Percentiles rank a stretch among this genome's conserved stretches.
phyloP scores from a whole-genome alignment of 2,888 invertebrate species.

The Epirrhoe tristata region DNA sequence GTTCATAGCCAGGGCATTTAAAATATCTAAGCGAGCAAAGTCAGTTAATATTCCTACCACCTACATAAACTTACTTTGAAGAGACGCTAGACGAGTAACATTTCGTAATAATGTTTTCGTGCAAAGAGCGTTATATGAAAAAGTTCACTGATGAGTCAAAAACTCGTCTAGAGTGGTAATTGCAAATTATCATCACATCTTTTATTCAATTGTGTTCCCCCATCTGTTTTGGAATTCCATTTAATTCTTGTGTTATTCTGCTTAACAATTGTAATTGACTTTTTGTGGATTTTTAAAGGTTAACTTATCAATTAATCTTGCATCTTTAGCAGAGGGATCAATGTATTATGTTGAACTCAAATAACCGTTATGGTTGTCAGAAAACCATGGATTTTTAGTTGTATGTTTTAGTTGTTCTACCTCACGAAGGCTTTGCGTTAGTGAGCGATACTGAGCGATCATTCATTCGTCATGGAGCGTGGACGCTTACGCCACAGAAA shows the following conservation, averaged over 20 bases:
- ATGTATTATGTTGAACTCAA: neutral
- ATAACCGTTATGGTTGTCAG: too few relatives aligned
- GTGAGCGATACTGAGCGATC: too few relatives aligned
- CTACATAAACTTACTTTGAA: too few relatives aligned
- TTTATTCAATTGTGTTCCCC: slow-evolving; percentile 3
- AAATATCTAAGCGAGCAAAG: too few relatives aligned
- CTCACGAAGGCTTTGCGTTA: too few relatives aligned
- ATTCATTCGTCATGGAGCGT: too few relatives aligned
- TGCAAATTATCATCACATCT: slow-evolving; percentile 6
- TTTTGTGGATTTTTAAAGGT: slow-evolving; percentile 28
- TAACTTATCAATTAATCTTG: slow-evolving; percentile 15
- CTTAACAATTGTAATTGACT: slow-evolving; percentile 15
- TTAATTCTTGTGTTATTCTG: slow-evolving; percentile 20
- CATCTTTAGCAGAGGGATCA: neutral
- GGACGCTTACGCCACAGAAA: too few relatives aligned
- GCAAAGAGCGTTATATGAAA: neutral
- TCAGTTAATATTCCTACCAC: too few relatives aligned
- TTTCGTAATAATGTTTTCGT: neutral
- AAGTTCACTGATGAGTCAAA: neutral
- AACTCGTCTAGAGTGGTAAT: slow-evolving; percentile 9
- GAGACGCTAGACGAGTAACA: too few relatives aligned
- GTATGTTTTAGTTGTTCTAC: too few relatives aligned
- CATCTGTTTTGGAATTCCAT: slow-evolving; percentile 14
- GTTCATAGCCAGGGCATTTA: too few relatives aligned
- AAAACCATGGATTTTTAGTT: too few relatives aligned